Evolutionary conservation across 2,888 invertebrate species (phyloP).

Genomic region (Rhingia campestris): DNA sequence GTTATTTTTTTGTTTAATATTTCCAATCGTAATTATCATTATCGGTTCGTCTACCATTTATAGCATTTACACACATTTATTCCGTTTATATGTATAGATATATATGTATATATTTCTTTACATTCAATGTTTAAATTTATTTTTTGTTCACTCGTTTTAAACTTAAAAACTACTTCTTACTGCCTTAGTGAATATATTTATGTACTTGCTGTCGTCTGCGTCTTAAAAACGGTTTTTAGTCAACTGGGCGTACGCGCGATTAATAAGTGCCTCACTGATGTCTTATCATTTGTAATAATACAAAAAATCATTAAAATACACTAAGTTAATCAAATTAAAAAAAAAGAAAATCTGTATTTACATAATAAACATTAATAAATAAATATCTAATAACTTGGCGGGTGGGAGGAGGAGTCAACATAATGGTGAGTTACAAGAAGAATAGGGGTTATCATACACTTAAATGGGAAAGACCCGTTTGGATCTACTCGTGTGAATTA

Average conservation of each 20-base stretch:
- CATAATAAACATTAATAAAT: constrained; percentile 70
- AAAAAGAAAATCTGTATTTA: constrained; percentile 59
- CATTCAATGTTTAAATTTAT: constrained; percentile 2
- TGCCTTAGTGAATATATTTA: constrained; percentile 43
- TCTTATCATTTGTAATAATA: constrained; percentile 29
- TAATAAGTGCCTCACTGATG: constrained; percentile 48
- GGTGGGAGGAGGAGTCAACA: constrained; percentile 33
- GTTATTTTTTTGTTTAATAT: constrained; percentile 37
- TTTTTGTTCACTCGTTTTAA: constrained; percentile 66
- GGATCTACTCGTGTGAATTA: neutral
- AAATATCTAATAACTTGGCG: constrained; percentile 71
- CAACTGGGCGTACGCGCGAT: constrained; percentile 44
- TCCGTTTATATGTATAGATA: constrained; percentile 10
- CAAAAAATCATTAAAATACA: constrained; percentile 44
- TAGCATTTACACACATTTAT: constrained; percentile 62
- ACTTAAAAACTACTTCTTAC: constrained; percentile 62
- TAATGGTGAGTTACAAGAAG: constrained; percentile 1
- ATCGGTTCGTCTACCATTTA: constrained; percentile 55
- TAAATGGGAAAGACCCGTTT: neutral
- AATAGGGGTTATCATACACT: constrained; percentile 47
- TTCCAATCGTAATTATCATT: constrained; percentile 59
- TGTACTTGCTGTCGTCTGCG: constrained; percentile 28
- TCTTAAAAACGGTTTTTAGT: constrained; percentile 25
- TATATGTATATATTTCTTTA: neutral
- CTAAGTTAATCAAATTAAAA: constrained; percentile 5